Base-by-base conservation (phyloP, 2,797 vertebrate species). In the Microtus obscurus region DNA sequence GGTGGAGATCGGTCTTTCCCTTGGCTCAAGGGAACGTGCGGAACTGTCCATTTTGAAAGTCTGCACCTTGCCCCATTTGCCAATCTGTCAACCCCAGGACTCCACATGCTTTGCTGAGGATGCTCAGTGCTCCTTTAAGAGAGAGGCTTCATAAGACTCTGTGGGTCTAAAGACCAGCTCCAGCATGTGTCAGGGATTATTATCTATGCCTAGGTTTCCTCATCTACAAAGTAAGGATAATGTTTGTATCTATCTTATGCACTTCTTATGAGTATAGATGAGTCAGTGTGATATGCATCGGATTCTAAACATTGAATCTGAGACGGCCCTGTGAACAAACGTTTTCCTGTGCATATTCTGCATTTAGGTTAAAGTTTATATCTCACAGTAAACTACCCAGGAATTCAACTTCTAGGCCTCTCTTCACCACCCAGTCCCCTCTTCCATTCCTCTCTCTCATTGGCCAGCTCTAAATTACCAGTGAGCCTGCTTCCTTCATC, bases 21-120 rank as follows among this genome's bases (percentile, higher is more conserved):
- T 82, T 92, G 51, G n/a, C 45, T 89, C 86, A 69, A 89, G 76
- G 71, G 89, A 94, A 92, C 7, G 43, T 37, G 14, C 13, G 13
- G 51, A 89, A 88, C 29, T 29, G 61, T 34, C 76, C 34, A 48
- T 74, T 71, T 69, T 61, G 9, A 82, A 93, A 67, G 6, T 13
- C 21, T 78, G 34, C 34, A 40, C 73, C 80, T 93, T 82, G 59
- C 13, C 27, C 31, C 10, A 25, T 37, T 61, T 61, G 34, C 63
- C 86, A 87, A 31, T 61, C 67, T 23, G 45, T 25, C 29, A 34
- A 59, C 4, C 56, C 23, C 51, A 3, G 56, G 2, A 61, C 2
- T 76, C 76, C 17, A 74, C 13, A 45, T n/a, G 9, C 31, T 91
- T 82, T 40, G 6, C 8, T 51, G 59, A 86, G 51, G 51, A 71